Evolutionary conservation across 2,888 invertebrate species (phyloP).

Genomic region (Apamea anceps): DNA sequence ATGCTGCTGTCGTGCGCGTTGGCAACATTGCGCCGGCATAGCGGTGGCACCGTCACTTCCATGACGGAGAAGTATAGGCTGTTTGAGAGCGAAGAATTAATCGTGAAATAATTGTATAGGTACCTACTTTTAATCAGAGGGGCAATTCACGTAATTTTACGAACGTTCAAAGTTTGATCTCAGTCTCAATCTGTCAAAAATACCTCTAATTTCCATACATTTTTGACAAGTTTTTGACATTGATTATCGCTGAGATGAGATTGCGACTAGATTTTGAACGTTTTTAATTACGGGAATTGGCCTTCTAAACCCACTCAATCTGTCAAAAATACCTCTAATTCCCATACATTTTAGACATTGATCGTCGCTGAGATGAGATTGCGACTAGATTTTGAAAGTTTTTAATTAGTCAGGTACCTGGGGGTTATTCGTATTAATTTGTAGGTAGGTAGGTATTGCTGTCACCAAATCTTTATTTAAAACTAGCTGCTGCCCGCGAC

Average conservation of each 20-base stretch:
- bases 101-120: neutral
- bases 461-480: neutral
- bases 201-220: no score
- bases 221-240: no score
- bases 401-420: neutral
- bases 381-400: no score
- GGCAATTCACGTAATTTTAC: neutral
- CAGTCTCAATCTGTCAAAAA: no score
- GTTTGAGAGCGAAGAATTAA: conserved; percentile 57
- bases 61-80: conserved; percentile 77
- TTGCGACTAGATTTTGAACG: no score
- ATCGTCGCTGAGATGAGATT: no score
- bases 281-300: no score
- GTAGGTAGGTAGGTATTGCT: neutral
- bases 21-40: conserved; percentile 90
- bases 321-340: neutral
- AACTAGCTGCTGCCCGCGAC: no score
- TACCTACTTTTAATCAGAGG: neutral
- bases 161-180: no score
- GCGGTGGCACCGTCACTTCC: conserved; percentile 64
- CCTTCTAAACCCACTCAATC: no score
- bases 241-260: no score
- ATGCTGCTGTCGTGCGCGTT: conserved; percentile 91
- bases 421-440: neutral
- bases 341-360: neutral